A percentile compares a stretch with the other conserved stretches of the same genome.
phyloP scores from a whole-genome alignment of 2,888 invertebrate genomes.

The Epirrhoe tristata region DNA sequence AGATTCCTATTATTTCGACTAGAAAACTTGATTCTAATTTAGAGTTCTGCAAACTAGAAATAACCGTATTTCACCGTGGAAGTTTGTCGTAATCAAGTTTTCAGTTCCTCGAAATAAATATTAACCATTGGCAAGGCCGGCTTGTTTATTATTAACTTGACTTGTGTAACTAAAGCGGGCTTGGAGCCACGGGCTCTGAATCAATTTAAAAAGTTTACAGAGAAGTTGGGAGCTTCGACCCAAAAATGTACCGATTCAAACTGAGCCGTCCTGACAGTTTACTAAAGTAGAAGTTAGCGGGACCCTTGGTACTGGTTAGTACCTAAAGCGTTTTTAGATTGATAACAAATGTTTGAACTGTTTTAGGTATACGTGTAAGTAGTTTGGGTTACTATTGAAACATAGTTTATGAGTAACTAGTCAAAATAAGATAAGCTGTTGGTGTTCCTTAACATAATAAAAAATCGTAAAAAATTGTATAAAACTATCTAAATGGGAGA shows the following conservation, averaged over 20 bases:
- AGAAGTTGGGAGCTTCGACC: constrained; percentile 50
- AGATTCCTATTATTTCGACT: constrained; percentile 8
- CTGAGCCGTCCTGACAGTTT: constrained; percentile 38
- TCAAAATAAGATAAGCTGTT: too few relatives aligned
- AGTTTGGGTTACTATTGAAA: too few relatives aligned
- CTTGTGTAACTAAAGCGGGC: constrained; percentile 51
- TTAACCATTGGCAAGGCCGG: constrained; percentile 44
- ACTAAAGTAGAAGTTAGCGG: constrained; percentile 43
- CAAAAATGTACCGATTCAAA: constrained; percentile 52
- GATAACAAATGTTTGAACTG: background rate
- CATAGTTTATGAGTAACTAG: too few relatives aligned
- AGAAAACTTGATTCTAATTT: constrained; percentile 12
- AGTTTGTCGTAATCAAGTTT: constrained; percentile 35
- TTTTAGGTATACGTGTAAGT: too few relatives aligned
- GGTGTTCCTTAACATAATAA: too few relatives aligned
- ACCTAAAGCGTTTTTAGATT: background rate
- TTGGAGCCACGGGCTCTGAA: constrained; percentile 52
- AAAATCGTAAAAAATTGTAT: too few relatives aligned
- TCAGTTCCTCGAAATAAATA: constrained; percentile 33
- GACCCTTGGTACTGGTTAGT: background rate
- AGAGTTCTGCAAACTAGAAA: constrained; percentile 5
- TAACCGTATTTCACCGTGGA: constrained; percentile 20
- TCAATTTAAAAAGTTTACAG: constrained; percentile 73
- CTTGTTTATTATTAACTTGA: constrained; percentile 66
- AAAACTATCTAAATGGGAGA: too few relatives aligned